Percentiles rank a stretch among this genome's conserved stretches.
These are phyloP conservation scores for Enoplosus armatus DNA, from an alignment of 2,797 vertebrate species.

Conservation along the genomic window DNA sequence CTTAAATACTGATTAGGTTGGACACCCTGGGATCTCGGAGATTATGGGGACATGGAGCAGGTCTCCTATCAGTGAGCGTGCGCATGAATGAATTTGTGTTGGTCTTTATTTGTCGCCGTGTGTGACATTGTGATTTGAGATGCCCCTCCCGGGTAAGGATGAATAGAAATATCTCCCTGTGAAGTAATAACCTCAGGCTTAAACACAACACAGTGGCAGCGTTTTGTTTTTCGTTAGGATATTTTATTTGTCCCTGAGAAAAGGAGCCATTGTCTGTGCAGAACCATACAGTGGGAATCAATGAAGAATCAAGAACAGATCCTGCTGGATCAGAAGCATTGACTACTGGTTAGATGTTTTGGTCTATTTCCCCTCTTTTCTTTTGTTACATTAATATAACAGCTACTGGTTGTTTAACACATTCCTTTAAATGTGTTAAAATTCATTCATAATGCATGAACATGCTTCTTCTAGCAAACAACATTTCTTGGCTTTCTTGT, in stretches of 20 bases:
- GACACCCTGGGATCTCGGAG: slow-evolving; percentile 51
- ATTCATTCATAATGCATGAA: slow-evolving; percentile 17
- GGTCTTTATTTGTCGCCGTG: slow-evolving; percentile 48
- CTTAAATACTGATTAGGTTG: slow-evolving; percentile 73
- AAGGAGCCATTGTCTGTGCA: slow-evolving; percentile 65
- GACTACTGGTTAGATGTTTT: slow-evolving; percentile 11
- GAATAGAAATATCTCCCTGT: slow-evolving; percentile 67
- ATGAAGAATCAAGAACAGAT: slow-evolving; percentile 74
- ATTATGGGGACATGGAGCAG: slow-evolving; percentile 41
- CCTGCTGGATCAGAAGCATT: slow-evolving; percentile 59
- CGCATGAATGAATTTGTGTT: slow-evolving; percentile 59
- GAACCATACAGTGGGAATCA: slow-evolving; percentile 79
- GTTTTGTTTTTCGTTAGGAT: slow-evolving; percentile 70
- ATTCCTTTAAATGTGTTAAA: not conserved
- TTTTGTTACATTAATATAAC: not conserved
- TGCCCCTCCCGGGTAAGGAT: slow-evolving; percentile 50
- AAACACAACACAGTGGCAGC: slow-evolving; percentile 58
- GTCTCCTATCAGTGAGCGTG: slow-evolving; percentile 46
- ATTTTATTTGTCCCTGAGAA: slow-evolving; percentile 56
- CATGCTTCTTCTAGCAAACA: not conserved
- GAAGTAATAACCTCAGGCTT: slow-evolving; percentile 71
- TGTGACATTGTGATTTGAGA: slow-evolving; percentile 70
- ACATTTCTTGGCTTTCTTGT: not conserved
- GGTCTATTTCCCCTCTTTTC: not conserved
- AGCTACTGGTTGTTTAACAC: not conserved